These are phyloP conservation scores for Pseudorhombus dupliciocellatus DNA, from an alignment of 2,113 vertebrate genomes.

Conservation along the genomic window DNA sequence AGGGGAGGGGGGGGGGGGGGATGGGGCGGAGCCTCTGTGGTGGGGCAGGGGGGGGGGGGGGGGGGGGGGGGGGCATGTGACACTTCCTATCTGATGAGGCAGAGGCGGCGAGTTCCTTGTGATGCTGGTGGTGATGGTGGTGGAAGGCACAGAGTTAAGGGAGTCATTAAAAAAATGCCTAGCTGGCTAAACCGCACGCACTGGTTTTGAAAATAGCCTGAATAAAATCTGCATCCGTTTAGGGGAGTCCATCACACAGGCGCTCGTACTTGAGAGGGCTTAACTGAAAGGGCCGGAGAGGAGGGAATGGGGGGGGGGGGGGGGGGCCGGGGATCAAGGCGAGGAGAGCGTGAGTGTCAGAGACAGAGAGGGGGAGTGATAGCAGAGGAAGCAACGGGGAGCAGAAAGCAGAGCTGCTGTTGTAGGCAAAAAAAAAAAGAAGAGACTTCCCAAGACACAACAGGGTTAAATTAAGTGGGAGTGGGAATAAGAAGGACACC, in stretches of 20 bases:
- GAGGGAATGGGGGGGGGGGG: constrained; percentile 3
- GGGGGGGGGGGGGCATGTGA: constrained; percentile 18
- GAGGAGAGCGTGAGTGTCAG: constrained; percentile 4
- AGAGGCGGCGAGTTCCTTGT: constrained; percentile 50
- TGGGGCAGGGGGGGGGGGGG: constrained; percentile 35
- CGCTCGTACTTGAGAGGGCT: constrained; percentile 57
- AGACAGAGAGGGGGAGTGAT: constrained; percentile 10
- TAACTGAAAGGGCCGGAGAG: constrained; percentile 60
- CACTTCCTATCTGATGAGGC: constrained; percentile 66
- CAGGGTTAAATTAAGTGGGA: constrained; percentile 43
- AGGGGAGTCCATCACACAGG: constrained; percentile 53
- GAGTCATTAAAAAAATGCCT: constrained; percentile 81
- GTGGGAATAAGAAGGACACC: constrained; percentile 15
- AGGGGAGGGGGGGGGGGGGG: constrained; percentile 6
- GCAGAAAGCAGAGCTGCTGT: constrained; percentile 16
- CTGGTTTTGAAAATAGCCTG: constrained; percentile 74
- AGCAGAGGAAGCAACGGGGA: constrained; percentile 13
- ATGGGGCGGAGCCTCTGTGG: constrained; percentile 64
- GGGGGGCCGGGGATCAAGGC: constrained; percentile 53
- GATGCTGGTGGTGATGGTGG: constrained; percentile 23
- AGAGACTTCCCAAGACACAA: neutral
- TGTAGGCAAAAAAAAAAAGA: neutral
- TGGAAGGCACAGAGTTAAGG: constrained; percentile 59
- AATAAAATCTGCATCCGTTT: constrained; percentile 82
- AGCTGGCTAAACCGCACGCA: constrained; percentile 74